Percentiles rank a stretch among this genome's conserved stretches.
These are phyloP conservation scores for Apteryx mantelli DNA, from an alignment of 2,113 vertebrate genomes.

Conservation along the genomic window DNA sequence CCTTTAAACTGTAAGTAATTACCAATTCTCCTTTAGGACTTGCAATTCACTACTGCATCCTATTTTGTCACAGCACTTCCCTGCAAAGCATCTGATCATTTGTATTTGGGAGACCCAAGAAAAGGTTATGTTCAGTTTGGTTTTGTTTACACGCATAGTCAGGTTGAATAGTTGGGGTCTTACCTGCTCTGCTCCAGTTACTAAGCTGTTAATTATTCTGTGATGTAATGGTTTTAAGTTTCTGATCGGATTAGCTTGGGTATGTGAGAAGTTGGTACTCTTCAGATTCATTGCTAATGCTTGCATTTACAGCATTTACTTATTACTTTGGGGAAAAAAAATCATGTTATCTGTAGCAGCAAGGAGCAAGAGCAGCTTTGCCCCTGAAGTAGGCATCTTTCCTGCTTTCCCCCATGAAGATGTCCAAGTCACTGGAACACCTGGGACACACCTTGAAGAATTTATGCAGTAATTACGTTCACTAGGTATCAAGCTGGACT, in stretches of 20 bases:
- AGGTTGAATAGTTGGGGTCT: background rate
- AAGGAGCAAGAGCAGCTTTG: background rate
- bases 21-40: background rate
- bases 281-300: background rate
- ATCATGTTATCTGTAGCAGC: accelerated
- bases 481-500: background rate
- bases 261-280: background rate
- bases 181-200: background rate
- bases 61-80: background rate
- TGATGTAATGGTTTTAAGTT: background rate
- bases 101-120: background rate
- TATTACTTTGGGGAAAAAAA: background rate
- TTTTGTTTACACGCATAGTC: background rate
- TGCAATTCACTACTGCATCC: background rate
- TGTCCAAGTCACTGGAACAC: background rate
- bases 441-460: background rate
- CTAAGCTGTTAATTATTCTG: background rate
- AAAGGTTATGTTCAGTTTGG: background rate
- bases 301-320: background rate
- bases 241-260: background rate
- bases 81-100: background rate
- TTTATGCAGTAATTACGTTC: accelerated
- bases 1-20: background rate
- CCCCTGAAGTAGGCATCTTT: background rate
- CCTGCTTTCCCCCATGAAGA: background rate